phyloP scores from a whole-genome alignment of 1,140 invertebrate genomes.

The Cylas formicarius region DNA sequence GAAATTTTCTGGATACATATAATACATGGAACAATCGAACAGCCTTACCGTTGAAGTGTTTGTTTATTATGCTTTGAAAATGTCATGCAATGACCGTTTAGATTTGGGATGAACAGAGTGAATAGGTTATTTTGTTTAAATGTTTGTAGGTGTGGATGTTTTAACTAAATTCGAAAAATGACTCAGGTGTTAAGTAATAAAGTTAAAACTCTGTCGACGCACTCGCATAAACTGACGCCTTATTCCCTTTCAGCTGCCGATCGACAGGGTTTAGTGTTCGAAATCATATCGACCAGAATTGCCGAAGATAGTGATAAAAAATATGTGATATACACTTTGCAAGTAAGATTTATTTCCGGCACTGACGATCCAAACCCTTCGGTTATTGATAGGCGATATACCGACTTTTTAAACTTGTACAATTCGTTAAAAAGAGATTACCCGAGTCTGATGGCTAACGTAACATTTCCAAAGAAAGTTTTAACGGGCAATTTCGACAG shows the following conservation, averaged over 20 bases:
- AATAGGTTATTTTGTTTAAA: no score
- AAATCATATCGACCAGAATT: conserved; percentile 46
- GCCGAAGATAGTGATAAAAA: conserved; percentile 50
- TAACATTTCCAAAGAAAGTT: conserved; percentile 67
- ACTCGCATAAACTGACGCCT: neutral
- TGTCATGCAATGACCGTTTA: no score
- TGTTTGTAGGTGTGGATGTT: no score
- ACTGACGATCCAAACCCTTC: conserved; percentile 51
- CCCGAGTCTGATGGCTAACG: conserved; percentile 49
- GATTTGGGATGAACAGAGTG: no score
- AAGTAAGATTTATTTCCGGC: conserved; percentile 48
- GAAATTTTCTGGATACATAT: no score
- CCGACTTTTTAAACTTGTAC: conserved; percentile 66
- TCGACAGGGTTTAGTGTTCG: conserved; percentile 37
- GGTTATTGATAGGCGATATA: conserved; percentile 64
- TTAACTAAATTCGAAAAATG: no score
- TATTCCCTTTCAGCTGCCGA: conserved; percentile 20
- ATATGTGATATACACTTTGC: conserved; percentile 56
- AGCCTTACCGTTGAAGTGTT: no score
- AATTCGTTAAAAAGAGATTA: conserved; percentile 53
- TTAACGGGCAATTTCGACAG: conserved; percentile 69
- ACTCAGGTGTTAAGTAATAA: conserved; percentile 29
- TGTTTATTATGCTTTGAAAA: no score
- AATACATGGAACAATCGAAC: no score
- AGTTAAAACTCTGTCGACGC: conserved; percentile 3